A percentile compares a stretch with the other conserved stretches of the same genome.
These are phyloP conservation scores for Amaurobius ferox DNA, from an alignment of 2,888 invertebrate genomes.

Conservation along the genomic window DNA sequence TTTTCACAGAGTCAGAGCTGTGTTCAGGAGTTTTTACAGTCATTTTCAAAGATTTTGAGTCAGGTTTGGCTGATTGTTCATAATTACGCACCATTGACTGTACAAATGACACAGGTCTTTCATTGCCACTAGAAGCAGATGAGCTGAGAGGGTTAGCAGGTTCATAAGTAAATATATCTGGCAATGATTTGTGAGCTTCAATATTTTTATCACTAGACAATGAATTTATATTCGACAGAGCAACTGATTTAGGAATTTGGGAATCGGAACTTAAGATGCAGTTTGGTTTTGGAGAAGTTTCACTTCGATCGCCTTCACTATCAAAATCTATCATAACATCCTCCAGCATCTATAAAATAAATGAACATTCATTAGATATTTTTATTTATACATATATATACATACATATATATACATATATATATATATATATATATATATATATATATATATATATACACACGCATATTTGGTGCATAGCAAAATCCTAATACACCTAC, in stretches of 20 bases:
- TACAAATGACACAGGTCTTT: constrained; percentile 60
- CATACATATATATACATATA: too few species aligned
- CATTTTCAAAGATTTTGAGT: constrained; percentile 27
- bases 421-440: too few species aligned
- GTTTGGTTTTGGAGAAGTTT: constrained; percentile 32
- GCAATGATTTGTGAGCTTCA: constrained; percentile 63
- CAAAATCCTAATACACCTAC: too few species aligned
- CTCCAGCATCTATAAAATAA: constrained; percentile 56
- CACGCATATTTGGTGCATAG: too few species aligned
- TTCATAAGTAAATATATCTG: constrained; percentile 55
- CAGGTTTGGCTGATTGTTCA: constrained; percentile 46
- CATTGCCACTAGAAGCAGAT: constrained; percentile 47
- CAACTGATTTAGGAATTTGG: constrained; percentile 37
- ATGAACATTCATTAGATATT: too few species aligned
- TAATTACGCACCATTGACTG: constrained; percentile 63
- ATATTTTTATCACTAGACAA: constrained; percentile 43
- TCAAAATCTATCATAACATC: constrained; percentile 63
- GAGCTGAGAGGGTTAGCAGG: constrained; percentile 50
- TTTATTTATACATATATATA: too few species aligned
- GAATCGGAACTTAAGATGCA: constrained; percentile 38
- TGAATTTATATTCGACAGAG: constrained; percentile 15
- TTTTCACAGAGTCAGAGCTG: constrained; percentile 50
- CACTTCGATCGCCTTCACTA: constrained; percentile 53
- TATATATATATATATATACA: too few species aligned
- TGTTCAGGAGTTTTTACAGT: constrained; percentile 31